Evolutionary conservation across 53 echinoderm and acorn worm species (phyloP).

Genomic region (Actinopyga echinites): DNA sequence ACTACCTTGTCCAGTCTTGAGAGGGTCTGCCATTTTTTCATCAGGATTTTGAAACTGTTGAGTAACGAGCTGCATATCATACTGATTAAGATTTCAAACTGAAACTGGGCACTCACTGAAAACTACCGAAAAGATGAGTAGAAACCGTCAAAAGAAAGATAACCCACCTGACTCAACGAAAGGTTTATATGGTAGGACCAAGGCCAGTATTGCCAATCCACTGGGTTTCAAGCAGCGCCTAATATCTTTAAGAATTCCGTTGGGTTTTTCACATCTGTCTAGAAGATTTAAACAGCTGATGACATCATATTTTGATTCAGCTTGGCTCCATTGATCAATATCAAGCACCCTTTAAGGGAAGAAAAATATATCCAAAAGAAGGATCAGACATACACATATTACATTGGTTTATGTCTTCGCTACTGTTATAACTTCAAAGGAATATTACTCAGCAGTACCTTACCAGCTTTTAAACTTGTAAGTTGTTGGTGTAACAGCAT

Average conservation of each 20-base stretch:
- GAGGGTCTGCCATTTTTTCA: too few species aligned
- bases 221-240: slow-evolving; percentile 65
- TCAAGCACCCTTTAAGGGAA: slow-evolving; percentile 71
- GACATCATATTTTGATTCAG: slow-evolving; percentile 67
- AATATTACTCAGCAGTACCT: too few species aligned
- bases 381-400: too few species aligned
- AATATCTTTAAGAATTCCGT: slow-evolving; percentile 75
- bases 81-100: too few species aligned
- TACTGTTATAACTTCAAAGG: too few species aligned
- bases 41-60: too few species aligned
- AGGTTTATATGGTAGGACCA: slow-evolving; percentile 89
- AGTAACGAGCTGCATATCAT: not conserved
- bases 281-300: slow-evolving; percentile 91
- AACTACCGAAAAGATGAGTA: too few species aligned
- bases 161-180: slow-evolving; percentile 87
- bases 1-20: too few species aligned
- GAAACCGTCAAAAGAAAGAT: not conserved
- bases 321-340: slow-evolving; percentile 73
- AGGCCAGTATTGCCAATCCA: slow-evolving; percentile 76
- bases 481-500: too few species aligned
- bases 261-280: slow-evolving; percentile 88
- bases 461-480: too few species aligned
- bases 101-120: too few species aligned
- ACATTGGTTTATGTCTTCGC: too few species aligned
- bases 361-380: not conserved